Evolutionary conservation across 2,797 vertebrate genomes (phyloP), one percentile per base, ranked within the genome.

Genomic region (Bradypodion pumilum): DNA sequence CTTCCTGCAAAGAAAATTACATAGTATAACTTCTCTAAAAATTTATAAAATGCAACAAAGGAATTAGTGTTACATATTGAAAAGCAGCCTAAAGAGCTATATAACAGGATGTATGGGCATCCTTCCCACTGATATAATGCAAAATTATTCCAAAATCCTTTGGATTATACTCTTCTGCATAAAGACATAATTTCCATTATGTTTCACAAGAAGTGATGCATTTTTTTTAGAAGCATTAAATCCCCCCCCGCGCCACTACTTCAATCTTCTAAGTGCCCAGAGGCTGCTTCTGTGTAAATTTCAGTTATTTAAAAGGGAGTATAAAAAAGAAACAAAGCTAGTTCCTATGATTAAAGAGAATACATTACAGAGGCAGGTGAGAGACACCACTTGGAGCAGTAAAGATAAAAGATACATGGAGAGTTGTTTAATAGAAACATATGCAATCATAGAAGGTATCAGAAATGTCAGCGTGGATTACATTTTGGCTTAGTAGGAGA

Each of bases 111-210:
- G 78, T 86, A 52, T 68, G 23, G 82, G 35, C 16, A 59, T 75
- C 81, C 27, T 35, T 56, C 78, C 15, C 68, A 2, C 23, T 62
- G 46, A 40, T 40, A 25, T 74, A 77, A 78, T 82, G 68, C 13
- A 40, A 15, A 77, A 32, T 59, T 59, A 52, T 37, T 62, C 37
- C 68, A 40, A 74, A 3, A 62, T 80, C 52, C 1, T 4, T 21
- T 21, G 32, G 46, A 32, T 9, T 63, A 0, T 84, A 19, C 72
- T 81, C 32, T 65, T 72, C 37, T 27, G 4, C 37, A 70, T 80
- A n/a, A 82, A 15, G n/a, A n/a, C n/a, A n/a, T n/a, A 73, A 81
- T 77, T 90, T 63, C 62, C 3, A 40, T 81, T 86, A 83, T 44
- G 65, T 72, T 1, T 35, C n/a, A 15, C 37, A 5, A 69, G 13